Evolutionary conservation across 2,888 invertebrate genomes (phyloP).

Genomic region (Chaetogeoica ovagalla): DNA sequence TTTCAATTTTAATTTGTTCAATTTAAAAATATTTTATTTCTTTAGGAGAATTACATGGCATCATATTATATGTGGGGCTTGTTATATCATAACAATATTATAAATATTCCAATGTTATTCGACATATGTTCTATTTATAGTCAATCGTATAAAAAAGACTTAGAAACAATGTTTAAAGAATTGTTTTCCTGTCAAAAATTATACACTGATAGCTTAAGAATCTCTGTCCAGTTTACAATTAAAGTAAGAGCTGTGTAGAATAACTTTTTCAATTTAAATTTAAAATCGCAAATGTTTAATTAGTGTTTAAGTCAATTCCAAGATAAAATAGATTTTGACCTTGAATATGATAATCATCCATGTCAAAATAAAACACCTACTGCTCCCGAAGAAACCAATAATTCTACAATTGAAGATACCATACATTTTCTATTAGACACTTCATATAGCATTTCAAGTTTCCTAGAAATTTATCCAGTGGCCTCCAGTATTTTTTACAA

Average conservation of each 20-base stretch:
- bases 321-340: slow-evolving; percentile 42
- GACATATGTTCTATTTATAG: slow-evolving; percentile 78
- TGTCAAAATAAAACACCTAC: neutral
- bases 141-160: slow-evolving; percentile 66
- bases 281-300: neutral
- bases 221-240: slow-evolving; percentile 55
- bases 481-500: slow-evolving; percentile 64
- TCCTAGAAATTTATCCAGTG: slow-evolving; percentile 70
- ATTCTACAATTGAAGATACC: slow-evolving; percentile 30
- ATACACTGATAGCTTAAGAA: slow-evolving; percentile 56
- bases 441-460: slow-evolving; percentile 69
- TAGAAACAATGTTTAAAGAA: slow-evolving; percentile 68
- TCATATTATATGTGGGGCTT: slow-evolving; percentile 69
- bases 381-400: slow-evolving; percentile 10
- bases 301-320: slow-evolving; percentile 44
- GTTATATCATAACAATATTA: slow-evolving; percentile 78
- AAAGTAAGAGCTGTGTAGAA: slow-evolving; percentile 54
- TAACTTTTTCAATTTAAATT: slow-evolving; percentile 9
- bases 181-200: slow-evolving; percentile 70
- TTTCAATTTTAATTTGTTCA: neutral
- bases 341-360: slow-evolving; percentile 3
- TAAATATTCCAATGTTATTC: slow-evolving; percentile 80
- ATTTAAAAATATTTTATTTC: slow-evolving; percentile 41
- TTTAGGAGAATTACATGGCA: slow-evolving; percentile 66
- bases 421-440: slow-evolving; percentile 65